Percentiles rank a stretch among this genome's conserved stretches.
Evolutionary conservation across 2,797 vertebrate genomes (phyloP).

Genomic region (Yasuhikotakia modesta): DNA sequence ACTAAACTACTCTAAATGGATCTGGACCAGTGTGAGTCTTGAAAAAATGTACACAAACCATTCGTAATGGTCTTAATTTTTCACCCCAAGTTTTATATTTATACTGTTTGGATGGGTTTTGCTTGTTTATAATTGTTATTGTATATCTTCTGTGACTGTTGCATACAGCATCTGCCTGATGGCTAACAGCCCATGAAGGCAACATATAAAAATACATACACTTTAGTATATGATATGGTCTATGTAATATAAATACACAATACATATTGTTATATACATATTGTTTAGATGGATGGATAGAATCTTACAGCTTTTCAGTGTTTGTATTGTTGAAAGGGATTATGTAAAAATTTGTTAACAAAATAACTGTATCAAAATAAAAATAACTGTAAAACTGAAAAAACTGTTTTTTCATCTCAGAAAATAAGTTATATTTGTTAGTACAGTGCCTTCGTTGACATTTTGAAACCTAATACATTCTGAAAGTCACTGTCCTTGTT

Average conservation of each 20-base stretch:
- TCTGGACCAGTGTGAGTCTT: background rate
- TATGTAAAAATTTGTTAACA: background rate
- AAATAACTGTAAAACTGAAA: too few relatives aligned
- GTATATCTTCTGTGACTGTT: constrained; percentile 8
- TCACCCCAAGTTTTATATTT: constrained; percentile 29
- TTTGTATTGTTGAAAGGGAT: background rate
- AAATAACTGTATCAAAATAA: too few relatives aligned
- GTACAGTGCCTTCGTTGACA: background rate
- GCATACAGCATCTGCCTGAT: constrained; percentile 18
- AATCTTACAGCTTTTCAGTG: constrained; percentile 17
- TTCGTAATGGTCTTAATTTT: background rate
- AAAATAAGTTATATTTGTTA: background rate
- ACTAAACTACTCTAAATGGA: background rate
- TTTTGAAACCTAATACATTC: constrained; percentile 7
- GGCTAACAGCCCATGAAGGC: constrained; percentile 37
- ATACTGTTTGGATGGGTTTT: background rate
- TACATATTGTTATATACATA: too few relatives aligned
- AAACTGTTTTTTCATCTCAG: too few relatives aligned
- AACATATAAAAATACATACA: background rate
- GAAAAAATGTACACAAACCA: background rate
- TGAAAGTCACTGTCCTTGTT: too few relatives aligned
- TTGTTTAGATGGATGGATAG: too few relatives aligned
- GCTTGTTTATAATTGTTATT: background rate
- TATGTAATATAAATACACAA: too few relatives aligned
- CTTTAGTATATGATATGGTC: too few relatives aligned